Base-by-base conservation (phyloP, 2,888 invertebrate species). In the Dryobota labecula region DNA sequence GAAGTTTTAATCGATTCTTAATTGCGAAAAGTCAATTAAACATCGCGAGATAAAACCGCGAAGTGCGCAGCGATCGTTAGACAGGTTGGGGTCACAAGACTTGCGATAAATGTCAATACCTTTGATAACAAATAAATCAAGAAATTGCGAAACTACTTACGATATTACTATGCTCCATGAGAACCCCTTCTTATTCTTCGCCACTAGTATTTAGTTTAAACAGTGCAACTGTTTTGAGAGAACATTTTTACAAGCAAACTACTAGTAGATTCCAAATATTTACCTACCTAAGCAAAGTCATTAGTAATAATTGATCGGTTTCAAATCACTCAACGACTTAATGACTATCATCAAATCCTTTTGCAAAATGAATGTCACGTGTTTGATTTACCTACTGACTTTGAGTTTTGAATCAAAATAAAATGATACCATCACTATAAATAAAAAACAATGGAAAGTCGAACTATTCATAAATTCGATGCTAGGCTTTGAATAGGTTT, bases 1-100 rank as follows among this genome's bases (percentile, higher is more conserved):
- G 87, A 87, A 85, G 78, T 82, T 91, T 91, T 94, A 95, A 96
- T 95, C 87, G 95, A 88, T 95, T 95, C 92, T 96, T 96, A 96
- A 96, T 95, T 94, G 94, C 95, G 82, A 95, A 95, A 92, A 91
- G 86, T 87, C 89, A 87, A 94, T 94, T 94, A 93, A 89, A 90
- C 86, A 85, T 87, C 88, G 89, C 87, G 86, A 94, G 94, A 94
- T 95, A 94, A 92, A 91, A 92, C 89, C 86, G 91, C 91, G 89
- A 91, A 89, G 85, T 90, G 88, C 92, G 92, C 87, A 91, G 86
- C 78, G 74, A 80, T 88, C 89, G 89, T 91, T 92, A 91, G 85
- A 76, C 81, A 73, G 13, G 62, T 36, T 43, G 30, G 85, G 82
- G 60, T 61, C 70, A 84, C 83, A 76, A 90, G 89, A 89, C 89